Percentiles rank a stretch among this genome's conserved stretches.
Evolutionary conservation across 2,888 invertebrate species (phyloP).

Genomic region (Pandemis corylana): DNA sequence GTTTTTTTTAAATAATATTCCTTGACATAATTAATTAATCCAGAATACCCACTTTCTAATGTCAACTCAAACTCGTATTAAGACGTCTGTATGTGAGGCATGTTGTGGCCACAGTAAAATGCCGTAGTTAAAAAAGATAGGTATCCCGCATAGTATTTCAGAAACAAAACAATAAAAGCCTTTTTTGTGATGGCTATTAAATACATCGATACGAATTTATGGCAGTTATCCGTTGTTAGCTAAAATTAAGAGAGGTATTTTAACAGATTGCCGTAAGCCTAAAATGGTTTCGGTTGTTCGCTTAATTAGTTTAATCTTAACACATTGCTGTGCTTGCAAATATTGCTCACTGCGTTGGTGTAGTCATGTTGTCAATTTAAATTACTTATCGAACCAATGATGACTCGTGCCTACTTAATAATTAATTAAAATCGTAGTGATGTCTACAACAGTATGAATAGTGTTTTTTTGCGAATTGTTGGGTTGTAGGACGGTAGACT

Average conservation of each 20-base stretch:
- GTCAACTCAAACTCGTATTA: neutral
- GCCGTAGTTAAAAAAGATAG: too few relatives aligned
- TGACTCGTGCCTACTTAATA: neutral
- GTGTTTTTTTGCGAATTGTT: neutral
- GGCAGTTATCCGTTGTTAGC: neutral
- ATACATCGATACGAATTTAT: neutral
- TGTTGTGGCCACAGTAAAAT: too few relatives aligned
- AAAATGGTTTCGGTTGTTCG: neutral
- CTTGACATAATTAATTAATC: too few relatives aligned
- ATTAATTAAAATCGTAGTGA: too few relatives aligned
- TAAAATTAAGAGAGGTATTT: neutral
- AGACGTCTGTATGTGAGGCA: too few relatives aligned
- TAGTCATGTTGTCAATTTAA: neutral
- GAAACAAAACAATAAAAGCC: neutral
- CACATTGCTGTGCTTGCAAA: conserved; percentile 26
- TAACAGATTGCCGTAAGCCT: neutral
- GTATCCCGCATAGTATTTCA: too few relatives aligned
- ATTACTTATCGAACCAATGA: neutral
- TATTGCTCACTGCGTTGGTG: neutral
- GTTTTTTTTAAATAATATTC: too few relatives aligned
- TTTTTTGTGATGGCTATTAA: neutral
- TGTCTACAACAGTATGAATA: neutral
- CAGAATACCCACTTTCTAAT: neutral
- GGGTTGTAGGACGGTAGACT: too few relatives aligned
- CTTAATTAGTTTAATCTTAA: conserved; percentile 40